Base-by-base conservation (phyloP, 2,797 vertebrate genomes). In the Megalops cyprinoides region DNA sequence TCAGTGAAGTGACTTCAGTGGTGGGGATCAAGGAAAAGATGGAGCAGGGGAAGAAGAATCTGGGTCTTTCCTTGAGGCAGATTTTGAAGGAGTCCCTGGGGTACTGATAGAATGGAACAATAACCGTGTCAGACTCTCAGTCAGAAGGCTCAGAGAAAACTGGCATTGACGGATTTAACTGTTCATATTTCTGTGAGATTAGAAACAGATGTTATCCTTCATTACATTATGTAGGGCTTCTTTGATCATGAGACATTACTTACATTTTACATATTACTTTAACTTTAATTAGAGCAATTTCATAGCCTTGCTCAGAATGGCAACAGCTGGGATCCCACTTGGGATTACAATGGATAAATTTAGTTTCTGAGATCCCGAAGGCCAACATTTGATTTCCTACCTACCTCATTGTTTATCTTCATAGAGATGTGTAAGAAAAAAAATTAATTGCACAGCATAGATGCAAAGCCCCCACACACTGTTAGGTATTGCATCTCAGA, bases 181-280 rank as follows among this genome's bases (percentile, higher is more conserved):
- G 28, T 4, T 51, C 65, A 58, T 20, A 28, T 37, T 39, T 15
- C 46, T 79, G 23, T 28, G 49, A 53, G 49, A 12, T 12, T 79
- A 37, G 48, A 71, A 44, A 56, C 31, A 28, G 23, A 49, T 42
- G 20, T 65, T 73, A 20, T 74, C 44, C 25, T 28, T n/a, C 39
- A 51, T 60, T 76, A 75, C 48, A 44, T 58, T 48, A 20, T n/a
- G 28, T 51, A 2, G 4, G 58, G 23, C 60, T 74, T 6, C 28
- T 48, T 71, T 42, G 34, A 34, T 65, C 34, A 25, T 34, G 23
- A 31, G 31, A 49, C 4, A 37, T 67, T 49, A 46, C 34, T 62
- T 46, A n/a, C 81, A 69, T 76, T 76, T 74, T 53, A 46, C 44
- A 10, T 51, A 55, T 62, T 44, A 56, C n/a, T 12, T 58, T 53